Evolutionary conservation across 2,113 vertebrate species (phyloP), one percentile per base, ranked within the genome.

Genomic region (Amblyopsis rosae): DNA sequence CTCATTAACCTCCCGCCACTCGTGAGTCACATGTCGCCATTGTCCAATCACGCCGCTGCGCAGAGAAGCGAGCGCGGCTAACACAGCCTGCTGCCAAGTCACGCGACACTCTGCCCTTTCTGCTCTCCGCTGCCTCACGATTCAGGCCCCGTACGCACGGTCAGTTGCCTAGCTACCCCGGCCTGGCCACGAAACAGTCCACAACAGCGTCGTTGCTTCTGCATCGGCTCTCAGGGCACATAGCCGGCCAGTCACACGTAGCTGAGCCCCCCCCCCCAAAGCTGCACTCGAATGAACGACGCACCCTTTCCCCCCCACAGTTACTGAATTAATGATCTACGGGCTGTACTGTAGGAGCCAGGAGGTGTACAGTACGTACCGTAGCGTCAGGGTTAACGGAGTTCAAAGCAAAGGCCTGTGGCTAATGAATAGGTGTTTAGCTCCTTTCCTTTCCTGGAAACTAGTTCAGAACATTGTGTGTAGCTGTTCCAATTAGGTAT

Each of bases 201-300:
- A 50, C 17, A 16, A 49, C 26, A 26, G 26, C 26, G 26, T 26
- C 26, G 19, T 2, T 2, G 26, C 47, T 51, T 41, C 63, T 54
- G 32, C 33, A 17, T 12, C 10, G 3, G 7, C 15, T 71, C 62
- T 71, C 46, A 19, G 33, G 8, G 17, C 51, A 58, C 3, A 9
- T 35, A 50, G 35, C 13, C 12, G 54, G 11, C 1, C 7, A 10
- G 51, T 0, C 41, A 63, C 6, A 51, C 16, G 32, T 47, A 15
- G 16, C 13, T 57, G 60, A 9, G 49, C 12, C 59, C 53, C 46
- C 59, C 53, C 46, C 50, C n/a, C 51, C 33, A 10, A 12, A 58
- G 47, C 17, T 26, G 26, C 46, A 67, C 11, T 56, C 51, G 46
- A 70, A 62, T 3, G 13, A 58, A 65, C 48, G 54, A 50, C 17